A percentile compares a stretch with the other conserved stretches of the same genome.
Evolutionary conservation across 2,797 vertebrate species (phyloP).

Genomic region (Esox lucius): DNA sequence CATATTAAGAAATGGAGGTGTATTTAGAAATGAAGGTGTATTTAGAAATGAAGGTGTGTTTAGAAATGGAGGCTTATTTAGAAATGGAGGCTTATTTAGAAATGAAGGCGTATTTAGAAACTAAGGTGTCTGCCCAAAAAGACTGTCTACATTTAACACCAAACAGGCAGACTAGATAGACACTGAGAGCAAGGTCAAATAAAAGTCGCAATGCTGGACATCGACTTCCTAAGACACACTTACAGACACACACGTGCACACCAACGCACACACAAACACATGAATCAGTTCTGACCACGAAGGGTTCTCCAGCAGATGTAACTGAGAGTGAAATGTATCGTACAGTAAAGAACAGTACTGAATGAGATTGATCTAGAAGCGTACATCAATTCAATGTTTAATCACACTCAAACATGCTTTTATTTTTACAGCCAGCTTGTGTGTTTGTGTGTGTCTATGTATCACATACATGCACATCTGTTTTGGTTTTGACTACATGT

Average conservation of each 20-base stretch:
- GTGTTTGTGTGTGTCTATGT: background rate
- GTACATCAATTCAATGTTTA: too few species aligned
- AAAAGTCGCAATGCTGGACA: slow-evolving; percentile 44
- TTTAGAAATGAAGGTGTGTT: too few species aligned
- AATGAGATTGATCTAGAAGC: too few species aligned
- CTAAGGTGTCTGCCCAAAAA: background rate
- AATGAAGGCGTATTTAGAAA: too few species aligned
- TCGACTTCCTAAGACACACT: slow-evolving; percentile 3
- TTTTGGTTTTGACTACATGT: background rate
- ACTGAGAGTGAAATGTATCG: background rate
- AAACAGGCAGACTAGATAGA: background rate
- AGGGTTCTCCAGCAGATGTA: background rate
- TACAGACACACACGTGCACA: slow-evolving; percentile 34
- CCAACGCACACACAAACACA: too few species aligned
- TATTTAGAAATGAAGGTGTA: too few species aligned
- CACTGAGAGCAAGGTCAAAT: slow-evolving; percentile 51
- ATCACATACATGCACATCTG: slow-evolving; percentile 23
- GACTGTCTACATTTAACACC: background rate
- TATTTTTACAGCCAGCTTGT: background rate
- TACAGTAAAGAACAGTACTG: too few species aligned
- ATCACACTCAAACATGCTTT: too few species aligned
- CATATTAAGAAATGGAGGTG: too few species aligned
- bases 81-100: background rate
- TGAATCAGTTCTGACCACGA: background rate
- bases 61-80: too few species aligned